Base-by-base conservation (phyloP, 2,888 invertebrate genomes). In the Girardia tigrina region DNA sequence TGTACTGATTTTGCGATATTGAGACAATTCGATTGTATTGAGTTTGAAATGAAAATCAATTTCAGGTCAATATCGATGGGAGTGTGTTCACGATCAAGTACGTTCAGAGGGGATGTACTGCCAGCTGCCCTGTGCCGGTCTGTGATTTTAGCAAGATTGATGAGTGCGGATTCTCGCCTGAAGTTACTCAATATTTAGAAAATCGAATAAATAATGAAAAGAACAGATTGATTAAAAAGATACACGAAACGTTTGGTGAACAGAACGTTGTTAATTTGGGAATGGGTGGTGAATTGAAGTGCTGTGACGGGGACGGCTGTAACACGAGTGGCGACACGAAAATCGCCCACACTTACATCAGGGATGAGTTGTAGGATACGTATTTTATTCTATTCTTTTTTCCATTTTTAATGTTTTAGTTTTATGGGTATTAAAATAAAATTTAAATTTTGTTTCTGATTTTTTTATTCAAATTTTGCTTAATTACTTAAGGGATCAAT, bases 311-410 rank as follows among this genome's bases (percentile, higher is more conserved):
- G 4, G n/a, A 56, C 4, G 56, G 56, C n/a, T 56, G 56, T 56
- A 56, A 56, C n/a, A 56, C 56, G 4, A 23, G n/a, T 16, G n/a
- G 56, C n/a, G 56, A 56, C n/a, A 56, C 56, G 4, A n/a, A 56
- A 56, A n/a, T 56, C 23, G 56, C 56, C 23, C 56, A 56, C 23
- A 56, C 56, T 56, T 56, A 56, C 23, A 56, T 56, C 56, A 56
- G 23, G 56, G 56, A 56, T 56, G 56, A 56, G 23, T 56, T 56
- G 23, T 56, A 56, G 23, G n/a, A 20, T 56, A 56, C 4, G 4
- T 56, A 56, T 56, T 56, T n/a, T 12, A 56, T 20, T 56, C 23
- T 8, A 16, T 36, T 36, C 16, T 36, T 36, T 12, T 36, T 36
- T 36, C 23, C 6, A 56, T 2, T 12, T 20, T 56, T 56, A 56